phyloP scores from a whole-genome alignment of 2,113 vertebrate genomes.

The Pagrus major region DNA sequence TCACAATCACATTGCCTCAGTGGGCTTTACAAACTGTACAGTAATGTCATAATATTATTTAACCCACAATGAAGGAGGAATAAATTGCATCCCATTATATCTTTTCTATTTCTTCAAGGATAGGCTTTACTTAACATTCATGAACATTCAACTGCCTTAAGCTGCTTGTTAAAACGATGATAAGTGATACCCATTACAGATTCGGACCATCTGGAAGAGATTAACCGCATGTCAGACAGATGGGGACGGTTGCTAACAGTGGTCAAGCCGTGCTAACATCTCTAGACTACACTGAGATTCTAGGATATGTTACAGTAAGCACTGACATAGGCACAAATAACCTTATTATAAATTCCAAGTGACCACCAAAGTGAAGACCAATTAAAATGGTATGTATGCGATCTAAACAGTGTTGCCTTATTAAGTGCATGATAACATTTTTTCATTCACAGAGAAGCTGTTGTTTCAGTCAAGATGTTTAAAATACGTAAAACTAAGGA shows the following conservation, averaged over 20 bases:
- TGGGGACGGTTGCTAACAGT: conserved; percentile 28
- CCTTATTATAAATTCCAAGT: background rate
- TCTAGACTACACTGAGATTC: background rate
- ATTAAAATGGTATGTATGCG: background rate
- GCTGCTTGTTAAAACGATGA: conserved; percentile 21
- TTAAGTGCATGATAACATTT: background rate
- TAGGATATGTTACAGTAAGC: background rate
- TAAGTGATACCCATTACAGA: conserved; percentile 50
- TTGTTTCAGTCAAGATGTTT: conserved; percentile 69
- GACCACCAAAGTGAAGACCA: background rate
- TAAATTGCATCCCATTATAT: background rate
- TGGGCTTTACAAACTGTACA: too few relatives aligned
- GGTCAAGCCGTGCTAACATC: background rate
- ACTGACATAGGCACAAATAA: background rate
- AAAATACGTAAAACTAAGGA: conserved; percentile 78
- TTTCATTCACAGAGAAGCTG: conserved; percentile 46
- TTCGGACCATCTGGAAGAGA: conserved; percentile 29
- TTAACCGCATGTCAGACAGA: conserved; percentile 48
- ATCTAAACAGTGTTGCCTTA: background rate
- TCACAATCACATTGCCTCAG: too few relatives aligned
- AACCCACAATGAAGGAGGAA: background rate
- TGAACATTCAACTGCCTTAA: conserved; percentile 41
- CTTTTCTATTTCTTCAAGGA: conserved; percentile 20
- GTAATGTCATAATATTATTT: background rate
- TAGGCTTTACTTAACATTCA: conserved; percentile 55